These are phyloP conservation scores for Hiodon tergisus DNA, from an alignment of 2,113 vertebrate species.

Conservation along the genomic window DNA sequence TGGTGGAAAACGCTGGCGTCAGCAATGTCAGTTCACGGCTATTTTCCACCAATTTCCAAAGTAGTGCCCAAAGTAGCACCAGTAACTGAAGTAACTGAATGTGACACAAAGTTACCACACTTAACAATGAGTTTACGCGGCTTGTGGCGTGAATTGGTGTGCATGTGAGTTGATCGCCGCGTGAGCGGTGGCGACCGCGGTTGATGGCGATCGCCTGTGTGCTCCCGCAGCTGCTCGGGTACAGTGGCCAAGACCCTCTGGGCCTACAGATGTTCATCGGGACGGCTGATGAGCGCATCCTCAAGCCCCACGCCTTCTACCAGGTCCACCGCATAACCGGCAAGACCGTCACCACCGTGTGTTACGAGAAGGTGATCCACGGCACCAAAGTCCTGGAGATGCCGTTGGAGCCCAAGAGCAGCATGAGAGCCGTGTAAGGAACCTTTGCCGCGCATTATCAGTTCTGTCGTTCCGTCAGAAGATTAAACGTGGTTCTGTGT, in stretches of 20 bases:
- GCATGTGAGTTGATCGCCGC: no score
- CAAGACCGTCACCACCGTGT: constrained; percentile 89
- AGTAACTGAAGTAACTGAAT: no score
- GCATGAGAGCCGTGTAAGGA: constrained; percentile 87
- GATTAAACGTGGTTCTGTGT: no score
- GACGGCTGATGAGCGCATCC: constrained; percentile 83
- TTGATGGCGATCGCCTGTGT: neutral
- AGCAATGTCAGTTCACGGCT: no score
- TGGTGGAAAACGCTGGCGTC: no score
- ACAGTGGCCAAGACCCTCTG: constrained; percentile 78
- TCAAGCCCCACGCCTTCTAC: constrained; percentile 95
- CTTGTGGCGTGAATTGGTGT: no score
- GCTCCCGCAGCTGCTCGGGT: constrained; percentile 76
- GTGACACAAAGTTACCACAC: no score
- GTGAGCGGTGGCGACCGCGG: neutral
- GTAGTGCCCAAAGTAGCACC: no score
- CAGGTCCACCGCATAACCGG: constrained; percentile 95
- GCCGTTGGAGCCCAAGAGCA: constrained; percentile 83
- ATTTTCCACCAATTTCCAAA: no score
- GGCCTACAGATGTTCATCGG: constrained; percentile 94
- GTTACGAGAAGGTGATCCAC: constrained; percentile 78
- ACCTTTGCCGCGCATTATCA: neutral
- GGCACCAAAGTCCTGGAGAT: constrained; percentile 92
- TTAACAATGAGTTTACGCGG: no score
- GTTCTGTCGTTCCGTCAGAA: no score